Base-by-base conservation (phyloP, 2,113 vertebrate genomes). In the Progne subis region DNA sequence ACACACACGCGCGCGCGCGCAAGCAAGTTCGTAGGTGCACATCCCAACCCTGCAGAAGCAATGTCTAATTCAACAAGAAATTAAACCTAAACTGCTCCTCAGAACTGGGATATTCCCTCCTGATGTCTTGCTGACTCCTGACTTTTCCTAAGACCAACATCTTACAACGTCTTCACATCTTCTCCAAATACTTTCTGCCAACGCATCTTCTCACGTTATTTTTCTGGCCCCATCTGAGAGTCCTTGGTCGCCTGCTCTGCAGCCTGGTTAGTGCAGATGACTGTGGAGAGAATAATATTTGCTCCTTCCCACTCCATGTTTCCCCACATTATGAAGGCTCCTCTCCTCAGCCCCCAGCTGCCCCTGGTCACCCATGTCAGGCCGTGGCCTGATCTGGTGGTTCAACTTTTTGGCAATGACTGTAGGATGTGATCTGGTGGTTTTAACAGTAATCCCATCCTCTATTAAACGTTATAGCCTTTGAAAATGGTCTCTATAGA, bases 171-270 rank as follows among this genome's bases (percentile, higher is more conserved):
- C 39, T 59, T 81, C 14, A 63, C 32, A 15, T 46, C 71, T 81
- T 76, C 60, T 25, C 28, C 9, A 12, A 7, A 46, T 8, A 2
- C 23, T 44, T 77, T 49, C 59, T 81, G 25, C 17, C 37, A 25
- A 5, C 13, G 26, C 0, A 2, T 43, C 39, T 74, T 63, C 29
- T 89, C 21, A 26, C 0, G 0, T 61, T 41, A 60, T 26, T 69
- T 71, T 79, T 52, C 49, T 68, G 65, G 12, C 11, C 14, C 8
- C 2, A 0, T 44, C 12, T 55, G 39, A 52, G 44, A 52, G 17
- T 52, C 18, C 6, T 34, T 24, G n/a, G 37, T 44, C 57, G 31
- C 23, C 60, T 49, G 19, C 32, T 55, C 69, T 67, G 44, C 37
- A 60, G 32, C 50, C 18, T 43, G 28, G 31, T 9, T 31, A 68